Evolutionary conservation across 64 coral and sea anemone species (phyloP).

Genomic region (Hydrozoanthus tunicans): DNA sequence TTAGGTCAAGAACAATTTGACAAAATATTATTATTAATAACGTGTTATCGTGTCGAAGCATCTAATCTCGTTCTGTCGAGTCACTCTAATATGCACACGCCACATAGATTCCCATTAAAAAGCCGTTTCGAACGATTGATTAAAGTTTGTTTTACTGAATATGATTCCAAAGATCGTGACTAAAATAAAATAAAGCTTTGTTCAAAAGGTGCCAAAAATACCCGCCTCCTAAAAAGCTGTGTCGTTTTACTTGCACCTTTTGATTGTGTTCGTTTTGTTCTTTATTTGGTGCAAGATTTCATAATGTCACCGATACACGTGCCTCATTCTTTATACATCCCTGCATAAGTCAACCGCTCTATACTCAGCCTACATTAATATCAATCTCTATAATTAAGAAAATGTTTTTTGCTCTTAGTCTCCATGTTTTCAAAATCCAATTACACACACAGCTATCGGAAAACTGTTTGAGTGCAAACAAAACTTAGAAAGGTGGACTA

Average conservation of each 20-base stretch:
- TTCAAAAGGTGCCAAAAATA: slow-evolving; percentile 37
- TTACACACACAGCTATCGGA: slow-evolving; percentile 51
- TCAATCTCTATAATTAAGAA: slow-evolving; percentile 37
- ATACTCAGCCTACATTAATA: neutral
- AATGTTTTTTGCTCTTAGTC: slow-evolving; percentile 45
- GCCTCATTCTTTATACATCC: neutral
- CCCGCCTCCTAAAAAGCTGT: slow-evolving; percentile 7
- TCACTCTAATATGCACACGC: neutral
- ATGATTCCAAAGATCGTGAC: neutral
- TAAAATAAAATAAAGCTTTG: neutral
- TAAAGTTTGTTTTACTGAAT: neutral
- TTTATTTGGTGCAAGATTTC: neutral
- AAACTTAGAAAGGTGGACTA: slow-evolving; percentile 26
- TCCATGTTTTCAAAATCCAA: slow-evolving; percentile 42
- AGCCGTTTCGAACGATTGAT: slow-evolving; percentile 23
- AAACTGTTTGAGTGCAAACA: slow-evolving; percentile 35
- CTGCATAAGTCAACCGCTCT: neutral
- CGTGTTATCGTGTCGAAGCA: slow-evolving; percentile 38
- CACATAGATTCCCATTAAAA: neutral
- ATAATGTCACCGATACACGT: neutral
- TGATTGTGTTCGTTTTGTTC: neutral
- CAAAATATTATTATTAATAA: slow-evolving; percentile 5
- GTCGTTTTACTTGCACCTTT: slow-evolving; percentile 15
- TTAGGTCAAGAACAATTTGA: slow-evolving; percentile 11
- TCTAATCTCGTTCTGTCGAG: slow-evolving; percentile 10